A percentile compares a stretch with the other conserved stretches of the same genome.
Evolutionary conservation across 2,888 invertebrate species (phyloP).

Genomic region (Dione juno): DNA sequence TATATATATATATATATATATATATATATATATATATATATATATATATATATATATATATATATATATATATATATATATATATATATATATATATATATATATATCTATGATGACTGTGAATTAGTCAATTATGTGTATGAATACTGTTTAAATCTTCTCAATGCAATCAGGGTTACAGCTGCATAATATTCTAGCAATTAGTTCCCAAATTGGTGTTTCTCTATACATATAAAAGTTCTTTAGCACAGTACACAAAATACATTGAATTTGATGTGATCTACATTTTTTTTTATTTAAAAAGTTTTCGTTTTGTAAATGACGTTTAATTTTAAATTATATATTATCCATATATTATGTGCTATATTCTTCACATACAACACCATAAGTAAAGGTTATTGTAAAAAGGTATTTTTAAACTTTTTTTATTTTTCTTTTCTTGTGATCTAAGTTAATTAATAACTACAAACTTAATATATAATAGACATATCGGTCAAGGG

Average conservation of each 20-base stretch:
- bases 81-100: neutral
- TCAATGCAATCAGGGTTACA: neutral
- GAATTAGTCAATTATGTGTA: neutral
- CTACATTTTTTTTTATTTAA: neutral
- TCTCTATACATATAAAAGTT: neutral
- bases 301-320: too few relatives aligned
- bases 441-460: too few relatives aligned
- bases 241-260: neutral
- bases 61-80: too few relatives aligned
- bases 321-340: too few relatives aligned
- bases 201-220: neutral
- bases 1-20: too few relatives aligned
- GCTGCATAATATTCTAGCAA: neutral
- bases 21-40: too few relatives aligned
- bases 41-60: too few relatives aligned
- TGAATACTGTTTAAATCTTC: neutral
- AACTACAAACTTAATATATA: too few relatives aligned
- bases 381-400: neutral
- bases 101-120: too few relatives aligned
- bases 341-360: neutral
- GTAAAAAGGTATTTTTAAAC: neutral
- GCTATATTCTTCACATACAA: neutral
- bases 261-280: neutral
- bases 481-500: too few relatives aligned
- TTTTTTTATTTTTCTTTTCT: neutral